Evolutionary conservation across 2,888 invertebrate genomes (phyloP).

Genomic region (Apotomis capreana): DNA sequence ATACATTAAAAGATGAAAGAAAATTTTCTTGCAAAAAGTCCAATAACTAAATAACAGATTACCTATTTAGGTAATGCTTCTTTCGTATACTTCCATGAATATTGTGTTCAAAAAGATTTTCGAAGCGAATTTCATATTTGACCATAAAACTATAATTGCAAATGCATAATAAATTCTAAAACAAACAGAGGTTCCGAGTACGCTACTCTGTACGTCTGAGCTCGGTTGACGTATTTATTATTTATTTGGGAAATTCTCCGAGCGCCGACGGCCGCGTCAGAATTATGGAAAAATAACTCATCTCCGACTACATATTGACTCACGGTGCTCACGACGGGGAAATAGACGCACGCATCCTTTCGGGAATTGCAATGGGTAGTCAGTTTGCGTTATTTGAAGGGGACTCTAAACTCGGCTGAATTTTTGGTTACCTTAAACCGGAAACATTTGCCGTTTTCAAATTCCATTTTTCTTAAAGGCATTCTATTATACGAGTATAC

Average conservation of each 20-base stretch:
- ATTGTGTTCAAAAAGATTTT: neutral
- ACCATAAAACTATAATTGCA: neutral
- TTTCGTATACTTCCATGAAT: too few species aligned
- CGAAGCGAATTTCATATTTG: neutral
- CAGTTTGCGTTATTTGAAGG: slow-evolving; percentile 48
- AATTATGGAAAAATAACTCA: slow-evolving; percentile 82
- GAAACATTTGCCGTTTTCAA: neutral
- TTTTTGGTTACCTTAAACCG: slow-evolving; percentile 1
- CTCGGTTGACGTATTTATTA: slow-evolving; percentile 78
- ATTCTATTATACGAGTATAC: too few species aligned
- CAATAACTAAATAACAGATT: too few species aligned
- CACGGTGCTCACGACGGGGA: slow-evolving; percentile 64
- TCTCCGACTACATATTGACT: slow-evolving; percentile 79
- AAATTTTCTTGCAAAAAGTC: too few species aligned
- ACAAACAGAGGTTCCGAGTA: slow-evolving; percentile 57
- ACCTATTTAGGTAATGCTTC: too few species aligned
- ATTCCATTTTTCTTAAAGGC: too few species aligned
- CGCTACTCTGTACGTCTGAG: slow-evolving; percentile 53
- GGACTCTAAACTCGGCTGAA: slow-evolving; percentile 43
- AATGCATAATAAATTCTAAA: slow-evolving; percentile 64
- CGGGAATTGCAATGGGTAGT: slow-evolving; percentile 73
- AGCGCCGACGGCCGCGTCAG: slow-evolving; percentile 56
- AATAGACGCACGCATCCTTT: slow-evolving; percentile 66
- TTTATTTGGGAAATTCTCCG: slow-evolving; percentile 79
- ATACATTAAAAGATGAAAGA: too few species aligned